Base-by-base conservation (phyloP, 2,888 invertebrate species). In the Tridacna crocea region DNA sequence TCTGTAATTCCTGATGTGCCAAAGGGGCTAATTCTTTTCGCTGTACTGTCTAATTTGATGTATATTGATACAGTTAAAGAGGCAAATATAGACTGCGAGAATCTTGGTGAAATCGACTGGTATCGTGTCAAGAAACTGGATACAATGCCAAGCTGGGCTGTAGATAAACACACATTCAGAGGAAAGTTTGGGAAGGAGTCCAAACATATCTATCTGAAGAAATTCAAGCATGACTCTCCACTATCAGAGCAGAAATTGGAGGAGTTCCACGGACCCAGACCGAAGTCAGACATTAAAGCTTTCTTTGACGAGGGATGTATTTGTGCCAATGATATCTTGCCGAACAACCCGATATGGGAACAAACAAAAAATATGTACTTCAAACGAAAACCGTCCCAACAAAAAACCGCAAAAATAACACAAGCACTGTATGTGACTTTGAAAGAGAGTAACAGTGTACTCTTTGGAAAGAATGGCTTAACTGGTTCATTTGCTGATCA, bases 111-210 rank as follows among this genome's bases (percentile, higher is more conserved):
- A 17, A 48, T 74, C 8, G 65, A 77, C 19, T 83, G 83, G 83
- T 36, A 63, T 19, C 36, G 55, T n/a, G 72, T 83, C 55, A 36
- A 63, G 47, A 70, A 70, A 22, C 48, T 83, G 12, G 72, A 79
- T 3, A 48, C 46, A 6, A 83, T 83, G 79, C 83, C 83, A 27
- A 24, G 48, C 3, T 83, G 83, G 83, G 83, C 83, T 19, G 79
- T 83, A 6, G 83, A 83, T 60, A 83, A 83, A 26, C 83, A 83
- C 55, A 83, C 83, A 3, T 83, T 77, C 61, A 72, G 83, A 55
- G 83, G 83, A 3, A 83, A 83, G 61, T 83, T 83, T 47, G 83
- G 83, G 15, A 83, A 79, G 55, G 36, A 63, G 51, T 79, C 83
- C 19, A 74, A 74, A 47, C 77, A 83, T 46, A 26, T 83, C 12